A percentile compares a stretch with the other conserved stretches of the same genome.
These are phyloP conservation scores for Ictalurus furcatus DNA, from an alignment of 2,113 vertebrate species.

Conservation along the genomic window DNA sequence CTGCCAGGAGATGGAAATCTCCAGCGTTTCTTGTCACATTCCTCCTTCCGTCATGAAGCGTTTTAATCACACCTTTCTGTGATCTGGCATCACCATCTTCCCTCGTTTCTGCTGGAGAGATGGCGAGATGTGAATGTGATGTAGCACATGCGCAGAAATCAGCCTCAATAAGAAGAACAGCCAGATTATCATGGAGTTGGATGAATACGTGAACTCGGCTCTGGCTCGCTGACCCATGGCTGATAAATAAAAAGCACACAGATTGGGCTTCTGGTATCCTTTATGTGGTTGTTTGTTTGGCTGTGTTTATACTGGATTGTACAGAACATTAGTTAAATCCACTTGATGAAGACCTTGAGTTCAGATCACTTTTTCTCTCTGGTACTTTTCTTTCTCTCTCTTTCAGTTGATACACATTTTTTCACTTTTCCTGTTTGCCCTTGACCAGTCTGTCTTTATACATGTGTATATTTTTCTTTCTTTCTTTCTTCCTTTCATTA, in stretches of 20 bases:
- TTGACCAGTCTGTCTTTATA: background rate
- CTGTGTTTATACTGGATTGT: background rate
- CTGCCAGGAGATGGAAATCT: slow-evolving; percentile 34
- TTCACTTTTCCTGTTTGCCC: background rate
- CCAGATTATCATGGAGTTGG: slow-evolving; percentile 24
- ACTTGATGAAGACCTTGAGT: background rate
- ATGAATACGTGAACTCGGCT: slow-evolving; percentile 18
- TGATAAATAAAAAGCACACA: slow-evolving; percentile 12
- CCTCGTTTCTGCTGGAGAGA: slow-evolving; percentile 27
- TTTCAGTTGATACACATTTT: background rate
- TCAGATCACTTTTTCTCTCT: background rate
- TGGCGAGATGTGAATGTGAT: slow-evolving; percentile 37
- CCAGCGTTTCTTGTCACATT: slow-evolving; percentile 4
- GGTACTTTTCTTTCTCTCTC: background rate
- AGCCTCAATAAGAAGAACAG: slow-evolving; percentile 33
- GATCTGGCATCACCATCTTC: slow-evolving; percentile 27
- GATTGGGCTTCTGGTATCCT: slow-evolving; percentile 20
- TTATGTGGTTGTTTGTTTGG: slow-evolving; percentile 36
- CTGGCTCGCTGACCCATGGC: background rate
- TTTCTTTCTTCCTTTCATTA: background rate
- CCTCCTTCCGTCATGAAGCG: slow-evolving; percentile 1
- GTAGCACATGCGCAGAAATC: slow-evolving; percentile 22
- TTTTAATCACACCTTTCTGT: slow-evolving; percentile 32
- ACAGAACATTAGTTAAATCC: background rate
- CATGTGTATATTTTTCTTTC: background rate